Evolutionary conservation across 2,888 invertebrate species (phyloP).

Genomic region (Leptinotarsa haldemani): DNA sequence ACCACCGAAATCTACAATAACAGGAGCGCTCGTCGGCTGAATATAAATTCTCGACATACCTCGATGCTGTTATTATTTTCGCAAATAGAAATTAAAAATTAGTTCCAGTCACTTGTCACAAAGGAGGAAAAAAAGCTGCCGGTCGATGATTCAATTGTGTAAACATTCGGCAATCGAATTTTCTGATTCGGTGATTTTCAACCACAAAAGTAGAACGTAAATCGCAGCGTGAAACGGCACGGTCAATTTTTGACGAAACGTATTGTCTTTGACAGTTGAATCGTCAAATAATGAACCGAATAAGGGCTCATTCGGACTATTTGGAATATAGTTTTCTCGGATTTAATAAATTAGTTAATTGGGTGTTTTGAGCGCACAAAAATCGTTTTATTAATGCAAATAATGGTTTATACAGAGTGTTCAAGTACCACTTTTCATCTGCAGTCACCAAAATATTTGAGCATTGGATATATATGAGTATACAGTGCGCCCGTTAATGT

Average conservation of each 20-base stretch:
- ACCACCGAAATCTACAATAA: slow-evolving; percentile 63
- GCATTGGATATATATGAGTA: no score
- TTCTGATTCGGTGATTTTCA: slow-evolving; percentile 46
- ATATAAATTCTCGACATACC: slow-evolving; percentile 63
- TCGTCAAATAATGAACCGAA: neutral
- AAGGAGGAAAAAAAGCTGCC: slow-evolving; percentile 39
- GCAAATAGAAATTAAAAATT: slow-evolving; percentile 66
- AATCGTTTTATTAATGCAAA: no score
- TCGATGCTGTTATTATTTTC: slow-evolving; percentile 61
- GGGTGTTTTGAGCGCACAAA: no score
- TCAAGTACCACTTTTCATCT: no score
- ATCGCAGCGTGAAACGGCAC: slow-evolving; percentile 28
- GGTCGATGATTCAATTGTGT: slow-evolving; percentile 48
- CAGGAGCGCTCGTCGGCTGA: slow-evolving; percentile 55
- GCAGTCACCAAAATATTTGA: no score
- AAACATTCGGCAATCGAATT: slow-evolving; percentile 53
- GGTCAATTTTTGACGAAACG: slow-evolving; percentile 22
- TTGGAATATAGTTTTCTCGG: neutral
- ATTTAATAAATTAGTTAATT: neutral
- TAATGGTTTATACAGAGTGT: no score
- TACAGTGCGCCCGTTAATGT: no score
- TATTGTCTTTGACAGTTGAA: slow-evolving; percentile 24
- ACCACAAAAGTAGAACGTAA: slow-evolving; percentile 28
- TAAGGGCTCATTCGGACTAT: neutral
- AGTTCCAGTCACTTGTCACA: slow-evolving; percentile 59